Conservation (phyloP, 2,113 vertebrate genomes). For the Phalacrocorax pelagicus region DNA sequence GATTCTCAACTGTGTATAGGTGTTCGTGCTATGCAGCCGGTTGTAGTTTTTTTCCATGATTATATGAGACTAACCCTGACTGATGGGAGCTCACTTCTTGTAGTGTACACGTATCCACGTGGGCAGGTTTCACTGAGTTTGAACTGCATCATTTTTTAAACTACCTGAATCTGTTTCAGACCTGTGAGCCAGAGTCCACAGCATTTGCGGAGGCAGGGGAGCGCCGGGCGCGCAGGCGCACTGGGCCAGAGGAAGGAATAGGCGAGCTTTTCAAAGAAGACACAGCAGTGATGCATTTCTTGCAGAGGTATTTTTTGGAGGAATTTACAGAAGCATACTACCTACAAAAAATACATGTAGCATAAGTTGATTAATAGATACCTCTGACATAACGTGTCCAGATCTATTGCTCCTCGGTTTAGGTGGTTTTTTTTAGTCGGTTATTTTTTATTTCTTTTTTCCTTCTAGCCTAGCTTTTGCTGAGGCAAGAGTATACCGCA, state of each 20-base stretch:
- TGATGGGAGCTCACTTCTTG: neutral
- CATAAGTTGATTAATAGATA: neutral
- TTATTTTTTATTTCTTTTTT: neutral
- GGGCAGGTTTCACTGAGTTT: neutral
- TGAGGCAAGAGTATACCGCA: neutral
- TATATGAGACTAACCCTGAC: neutral
- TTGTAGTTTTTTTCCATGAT: neutral
- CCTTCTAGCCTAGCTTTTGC: neutral
- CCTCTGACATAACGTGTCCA: neutral
- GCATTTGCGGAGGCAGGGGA: neutral
- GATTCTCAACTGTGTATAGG: rapidly evolving
- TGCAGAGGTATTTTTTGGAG: neutral
- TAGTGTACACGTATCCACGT: neutral
- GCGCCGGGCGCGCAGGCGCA: neutral
- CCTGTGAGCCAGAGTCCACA: neutral
- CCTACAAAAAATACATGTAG: neutral
- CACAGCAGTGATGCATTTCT: neutral
- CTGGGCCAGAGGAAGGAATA: neutral
- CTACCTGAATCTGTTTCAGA: neutral
- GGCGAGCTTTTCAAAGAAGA: neutral
- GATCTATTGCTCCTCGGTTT: neutral
- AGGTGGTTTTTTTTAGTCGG: neutral
- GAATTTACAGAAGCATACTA: neutral
- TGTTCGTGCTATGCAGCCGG: neutral
- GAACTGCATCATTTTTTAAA: neutral